These are phyloP conservation scores for Micrasema longulum DNA, from an alignment of 1,140 invertebrate genomes.

Conservation along the genomic window DNA sequence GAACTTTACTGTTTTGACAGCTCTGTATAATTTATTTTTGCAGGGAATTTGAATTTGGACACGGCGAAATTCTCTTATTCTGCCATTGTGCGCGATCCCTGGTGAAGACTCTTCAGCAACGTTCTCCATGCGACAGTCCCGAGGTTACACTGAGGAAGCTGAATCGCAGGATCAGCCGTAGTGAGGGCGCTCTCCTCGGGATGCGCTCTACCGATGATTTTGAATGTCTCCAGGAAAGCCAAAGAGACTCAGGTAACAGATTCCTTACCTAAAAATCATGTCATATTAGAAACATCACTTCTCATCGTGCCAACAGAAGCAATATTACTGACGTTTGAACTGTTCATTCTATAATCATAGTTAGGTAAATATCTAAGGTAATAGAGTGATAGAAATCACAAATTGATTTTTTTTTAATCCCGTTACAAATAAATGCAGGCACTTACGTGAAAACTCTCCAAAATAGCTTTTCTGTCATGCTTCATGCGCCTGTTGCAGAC, in stretches of 20 bases:
- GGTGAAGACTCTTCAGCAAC: conserved; percentile 10
- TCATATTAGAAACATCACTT: neutral
- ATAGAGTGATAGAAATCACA: too few species aligned
- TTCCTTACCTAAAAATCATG: neutral
- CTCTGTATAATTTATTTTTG: conserved; percentile 16
- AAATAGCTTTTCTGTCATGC: too few species aligned
- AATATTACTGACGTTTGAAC: too few species aligned
- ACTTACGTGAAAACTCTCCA: too few species aligned
- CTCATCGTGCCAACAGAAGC: too few species aligned
- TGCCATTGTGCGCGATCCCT: conserved; percentile 26
- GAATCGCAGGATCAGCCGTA: conserved; percentile 49
- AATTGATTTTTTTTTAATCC: too few species aligned
- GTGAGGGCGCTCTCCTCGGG: conserved; percentile 47
- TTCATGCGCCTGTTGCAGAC: too few species aligned
- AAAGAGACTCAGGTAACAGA: conserved; percentile 49
- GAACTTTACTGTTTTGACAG: too few species aligned
- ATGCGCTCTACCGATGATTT: conserved; percentile 31
- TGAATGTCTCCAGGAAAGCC: conserved; percentile 27
- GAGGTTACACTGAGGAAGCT: conserved; percentile 41
- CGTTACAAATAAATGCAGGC: too few species aligned
- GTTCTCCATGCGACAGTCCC: conserved; percentile 15
- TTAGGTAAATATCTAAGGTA: too few species aligned
- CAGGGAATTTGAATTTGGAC: conserved; percentile 39
- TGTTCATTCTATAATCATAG: too few species aligned
- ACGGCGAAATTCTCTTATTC: conserved; percentile 28